Evolutionary conservation across 2,888 invertebrate species (phyloP).

Genomic region (Spilosoma lubricipeda): DNA sequence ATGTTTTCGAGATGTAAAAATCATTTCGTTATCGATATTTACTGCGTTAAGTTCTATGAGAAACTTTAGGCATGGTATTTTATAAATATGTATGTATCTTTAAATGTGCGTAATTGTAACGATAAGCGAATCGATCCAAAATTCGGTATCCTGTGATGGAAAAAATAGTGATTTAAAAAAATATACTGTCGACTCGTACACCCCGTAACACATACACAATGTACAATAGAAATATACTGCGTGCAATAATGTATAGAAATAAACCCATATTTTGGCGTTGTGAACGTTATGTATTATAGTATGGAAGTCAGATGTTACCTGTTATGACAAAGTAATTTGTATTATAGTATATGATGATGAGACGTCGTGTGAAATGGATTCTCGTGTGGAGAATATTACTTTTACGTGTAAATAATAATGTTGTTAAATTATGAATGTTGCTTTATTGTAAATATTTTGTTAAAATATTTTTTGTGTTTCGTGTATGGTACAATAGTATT

Average conservation of each 20-base stretch:
- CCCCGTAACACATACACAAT: conserved; percentile 71
- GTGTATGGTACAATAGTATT: conserved; percentile 66
- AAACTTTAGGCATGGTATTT: conserved; percentile 65
- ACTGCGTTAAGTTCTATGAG: conserved; percentile 66
- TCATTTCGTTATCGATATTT: conserved; percentile 66
- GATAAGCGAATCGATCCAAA: conserved; percentile 70
- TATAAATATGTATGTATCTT: conserved; percentile 63
- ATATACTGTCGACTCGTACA: conserved; percentile 68
- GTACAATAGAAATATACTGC: conserved; percentile 80
- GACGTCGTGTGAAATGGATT: conserved; percentile 67
- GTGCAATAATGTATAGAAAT: conserved; percentile 86
- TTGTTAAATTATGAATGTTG: conserved; percentile 84
- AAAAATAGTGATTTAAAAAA: conserved; percentile 71
- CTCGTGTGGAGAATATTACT: conserved; percentile 69
- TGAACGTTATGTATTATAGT: conserved; percentile 86
- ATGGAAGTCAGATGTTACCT: conserved; percentile 86
- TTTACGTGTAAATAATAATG: conserved; percentile 79
- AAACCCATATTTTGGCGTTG: conserved; percentile 84
- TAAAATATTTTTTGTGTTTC: conserved; percentile 77
- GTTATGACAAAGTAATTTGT: conserved; percentile 86
- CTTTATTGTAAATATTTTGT: conserved; percentile 85
- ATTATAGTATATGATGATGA: conserved; percentile 75
- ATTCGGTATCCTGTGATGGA: conserved; percentile 77
- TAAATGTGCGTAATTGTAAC: conserved; percentile 63
- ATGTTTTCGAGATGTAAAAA: conserved; percentile 78